Conservation (phyloP, 2,797 vertebrate species). For the Bucorvus abyssinicus region DNA sequence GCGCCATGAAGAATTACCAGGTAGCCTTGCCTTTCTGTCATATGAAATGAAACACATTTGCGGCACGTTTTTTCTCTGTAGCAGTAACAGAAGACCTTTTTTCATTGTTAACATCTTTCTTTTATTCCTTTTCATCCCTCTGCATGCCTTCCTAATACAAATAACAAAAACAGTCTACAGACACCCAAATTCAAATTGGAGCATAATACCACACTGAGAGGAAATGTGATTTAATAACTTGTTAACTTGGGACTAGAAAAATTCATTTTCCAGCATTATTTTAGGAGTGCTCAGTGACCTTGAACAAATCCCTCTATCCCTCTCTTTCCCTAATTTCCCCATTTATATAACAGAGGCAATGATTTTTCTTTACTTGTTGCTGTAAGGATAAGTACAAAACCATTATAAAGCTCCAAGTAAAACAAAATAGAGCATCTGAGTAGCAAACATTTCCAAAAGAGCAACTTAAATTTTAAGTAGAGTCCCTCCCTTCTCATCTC, state of each 20-base stretch:
- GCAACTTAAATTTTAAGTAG: neutral
- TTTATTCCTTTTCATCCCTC: neutral
- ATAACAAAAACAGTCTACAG: neutral
- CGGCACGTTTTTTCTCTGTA: neutral
- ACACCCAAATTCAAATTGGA: neutral
- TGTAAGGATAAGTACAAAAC: slow-evolving; percentile 26
- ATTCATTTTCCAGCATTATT: slow-evolving; percentile 32
- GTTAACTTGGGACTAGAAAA: slow-evolving; percentile 55
- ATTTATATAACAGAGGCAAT: slow-evolving; percentile 5
- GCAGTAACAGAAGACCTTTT: neutral
- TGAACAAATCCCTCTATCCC: slow-evolving; percentile 40
- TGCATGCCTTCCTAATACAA: neutral
- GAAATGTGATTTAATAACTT: slow-evolving; percentile 52
- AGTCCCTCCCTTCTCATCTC: neutral
- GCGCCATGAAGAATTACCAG: neutral
- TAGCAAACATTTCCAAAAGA: neutral
- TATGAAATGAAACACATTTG: neutral
- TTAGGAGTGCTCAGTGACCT: slow-evolving; percentile 32
- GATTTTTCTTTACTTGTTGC: slow-evolving; percentile 21
- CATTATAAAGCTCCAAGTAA: neutral
- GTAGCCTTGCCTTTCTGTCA: neutral
- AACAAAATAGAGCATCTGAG: neutral
- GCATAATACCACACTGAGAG: neutral
- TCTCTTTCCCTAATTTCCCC: slow-evolving; percentile 15
- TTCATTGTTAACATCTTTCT: neutral